Base-by-base conservation (phyloP, 2,113 vertebrate genomes). In the Leiothrix lutea region DNA sequence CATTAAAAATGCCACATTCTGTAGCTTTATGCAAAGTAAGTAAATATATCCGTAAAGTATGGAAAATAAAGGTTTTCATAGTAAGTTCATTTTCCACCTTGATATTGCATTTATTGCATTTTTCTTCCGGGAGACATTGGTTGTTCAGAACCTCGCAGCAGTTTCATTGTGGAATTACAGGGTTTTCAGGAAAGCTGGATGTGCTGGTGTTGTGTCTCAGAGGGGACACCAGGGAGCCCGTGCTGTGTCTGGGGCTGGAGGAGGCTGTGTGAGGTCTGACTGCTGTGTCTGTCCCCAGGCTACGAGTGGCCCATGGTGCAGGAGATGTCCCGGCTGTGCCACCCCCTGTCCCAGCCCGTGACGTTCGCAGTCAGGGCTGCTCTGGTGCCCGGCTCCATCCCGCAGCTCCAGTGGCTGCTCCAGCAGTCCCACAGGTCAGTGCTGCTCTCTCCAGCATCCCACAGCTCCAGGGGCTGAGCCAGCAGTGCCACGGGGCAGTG, bases 121-220 rank as follows among this genome's bases (percentile, higher is more conserved):
- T 54, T 20, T 12, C 8, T 24, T 5, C 4, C 2, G 47, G 38
- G 54, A 7, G 54, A 7, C 4, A 0, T 12, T 3, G 1, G 5
- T 2, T 9, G 38, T 21, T 10, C 54, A 22, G 71, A 25, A 2
- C 15, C 48, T 1, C 0, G 3, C 5, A 11, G 28, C 36, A 8
- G 35, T 23, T 8, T 2, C 13, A 0, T 1, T 6, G 31, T 3
- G 14, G 24, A 9, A 8, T 8, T 2, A 1, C 0, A 4, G 0
- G 5, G 1, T 15, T 33, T 6, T 16, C 21, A 6, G 48, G 12
- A 19, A 4, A 0, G 7, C 11, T 3, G 18, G 21, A 2, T 4
- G 14, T 28, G 40, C 58, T 26, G n/a, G 4, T 3, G 31, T 4
- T 16, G 33, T 45, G 33, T 36, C 21, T 36, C 14, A 12, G 8